Conservation (phyloP, 2,113 vertebrate species). For the Elephas maximus region DNA sequence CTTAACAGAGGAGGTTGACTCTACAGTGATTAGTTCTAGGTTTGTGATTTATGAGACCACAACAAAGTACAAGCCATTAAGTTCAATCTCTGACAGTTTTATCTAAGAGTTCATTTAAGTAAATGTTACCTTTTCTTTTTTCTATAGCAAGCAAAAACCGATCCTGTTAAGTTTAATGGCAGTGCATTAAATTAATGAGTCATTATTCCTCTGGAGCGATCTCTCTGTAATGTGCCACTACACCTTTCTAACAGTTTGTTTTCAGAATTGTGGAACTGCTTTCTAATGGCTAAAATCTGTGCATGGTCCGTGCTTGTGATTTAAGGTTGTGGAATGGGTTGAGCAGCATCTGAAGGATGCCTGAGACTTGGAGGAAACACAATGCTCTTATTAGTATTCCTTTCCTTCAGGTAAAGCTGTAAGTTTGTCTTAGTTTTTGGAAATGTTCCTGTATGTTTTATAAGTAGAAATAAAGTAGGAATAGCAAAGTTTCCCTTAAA, state of each 20-base stretch:
- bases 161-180: background rate
- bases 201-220: slow-evolving; percentile 14
- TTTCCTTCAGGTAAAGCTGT: background rate
- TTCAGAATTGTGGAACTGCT: background rate
- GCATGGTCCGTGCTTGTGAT: slow-evolving; percentile 17
- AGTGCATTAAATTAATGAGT: slow-evolving; percentile 49
- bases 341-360: background rate
- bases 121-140: slow-evolving; percentile 59
- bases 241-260: slow-evolving; percentile 54
- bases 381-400: background rate
- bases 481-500: slow-evolving; percentile 6
- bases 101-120: slow-evolving; percentile 44
- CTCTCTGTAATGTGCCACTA: slow-evolving; percentile 7
- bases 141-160: slow-evolving; percentile 47
- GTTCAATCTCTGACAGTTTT: background rate
- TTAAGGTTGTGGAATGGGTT: background rate
- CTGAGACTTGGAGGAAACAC: slow-evolving; percentile 37
- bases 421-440: background rate
- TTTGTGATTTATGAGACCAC: slow-evolving; percentile 7
- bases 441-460: background rate
- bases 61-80: background rate
- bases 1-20: background rate
- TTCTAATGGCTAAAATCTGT: background rate
- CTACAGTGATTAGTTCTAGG: background rate
- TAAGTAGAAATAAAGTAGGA: background rate